Percentiles rank a stretch among this genome's conserved stretches.
Conservation (phyloP, 2,113 vertebrate genomes). For the Heteronetta atricapilla region DNA sequence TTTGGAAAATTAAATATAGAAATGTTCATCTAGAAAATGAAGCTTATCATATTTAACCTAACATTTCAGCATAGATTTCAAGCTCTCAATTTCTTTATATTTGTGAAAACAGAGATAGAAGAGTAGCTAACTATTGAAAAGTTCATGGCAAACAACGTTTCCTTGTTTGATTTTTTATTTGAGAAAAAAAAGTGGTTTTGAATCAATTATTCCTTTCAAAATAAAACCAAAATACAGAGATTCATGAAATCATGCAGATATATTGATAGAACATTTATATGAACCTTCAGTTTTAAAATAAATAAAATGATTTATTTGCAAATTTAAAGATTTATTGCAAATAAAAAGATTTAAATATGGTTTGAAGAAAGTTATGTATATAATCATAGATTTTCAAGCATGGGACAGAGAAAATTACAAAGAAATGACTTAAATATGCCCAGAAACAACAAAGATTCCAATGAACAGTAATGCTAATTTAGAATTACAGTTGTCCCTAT, state of each 20-base stretch:
- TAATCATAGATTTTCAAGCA: not conserved
- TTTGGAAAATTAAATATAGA: constrained; percentile 32
- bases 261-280: not conserved
- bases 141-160: not conserved
- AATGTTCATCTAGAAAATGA: not conserved
- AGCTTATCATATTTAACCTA: not conserved
- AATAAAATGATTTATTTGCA: no score
- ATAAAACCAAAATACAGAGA: not conserved
- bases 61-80: constrained; percentile 22
- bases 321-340: no score
- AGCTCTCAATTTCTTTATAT: not conserved
- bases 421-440: not conserved
- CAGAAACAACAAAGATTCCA: not conserved
- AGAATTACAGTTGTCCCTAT: not conserved
- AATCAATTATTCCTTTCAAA: constrained; percentile 2
- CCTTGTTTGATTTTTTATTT: not conserved
- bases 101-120: not conserved
- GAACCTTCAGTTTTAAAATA: not conserved
- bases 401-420: not conserved
- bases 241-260: not conserved
- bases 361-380: not conserved
- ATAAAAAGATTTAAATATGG: not conserved
- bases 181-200: not conserved
- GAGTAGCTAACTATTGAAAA: not conserved
- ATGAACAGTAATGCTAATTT: not conserved